phyloP scores from a whole-genome alignment of 2,888 invertebrate genomes.

The Trachelus iudaicus region DNA sequence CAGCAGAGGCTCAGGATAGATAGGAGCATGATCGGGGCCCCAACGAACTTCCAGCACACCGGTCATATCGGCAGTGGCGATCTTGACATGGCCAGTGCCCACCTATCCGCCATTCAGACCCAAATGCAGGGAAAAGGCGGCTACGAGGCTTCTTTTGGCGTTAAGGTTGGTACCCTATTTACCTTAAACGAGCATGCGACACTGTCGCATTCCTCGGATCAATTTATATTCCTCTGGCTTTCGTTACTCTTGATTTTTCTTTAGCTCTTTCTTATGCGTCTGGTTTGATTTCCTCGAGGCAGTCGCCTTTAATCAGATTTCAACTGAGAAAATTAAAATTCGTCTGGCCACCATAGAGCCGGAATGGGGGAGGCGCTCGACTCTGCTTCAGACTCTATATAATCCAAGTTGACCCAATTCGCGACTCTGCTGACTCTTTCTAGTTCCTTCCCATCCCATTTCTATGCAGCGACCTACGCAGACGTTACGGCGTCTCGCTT shows the following conservation, averaged over 20 bases:
- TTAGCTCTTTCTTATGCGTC: not conserved
- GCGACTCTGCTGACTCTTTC: not conserved
- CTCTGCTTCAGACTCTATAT: not conserved
- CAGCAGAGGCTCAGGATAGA: constrained; percentile 81
- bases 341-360: not conserved
- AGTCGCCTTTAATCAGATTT: not conserved
- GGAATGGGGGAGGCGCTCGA: not conserved
- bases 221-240: not conserved
- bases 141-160: constrained; percentile 80
- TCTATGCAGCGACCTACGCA: too few species aligned
- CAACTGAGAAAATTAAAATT: not conserved
- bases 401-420: not conserved
- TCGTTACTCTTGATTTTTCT: not conserved
- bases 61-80: constrained; percentile 92
- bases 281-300: not conserved
- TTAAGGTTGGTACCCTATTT: constrained; percentile 66
- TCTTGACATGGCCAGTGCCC: constrained; percentile 83
- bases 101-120: constrained; percentile 88
- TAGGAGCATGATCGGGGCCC: constrained; percentile 95
- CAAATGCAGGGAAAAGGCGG: constrained; percentile 98
- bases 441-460: not conserved
- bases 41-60: constrained; percentile 96
- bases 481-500: not conserved
- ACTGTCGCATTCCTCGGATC: not conserved
- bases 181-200: not conserved